phyloP scores from a whole-genome alignment of 2,113 vertebrate species.

The Lophius piscatorius region DNA sequence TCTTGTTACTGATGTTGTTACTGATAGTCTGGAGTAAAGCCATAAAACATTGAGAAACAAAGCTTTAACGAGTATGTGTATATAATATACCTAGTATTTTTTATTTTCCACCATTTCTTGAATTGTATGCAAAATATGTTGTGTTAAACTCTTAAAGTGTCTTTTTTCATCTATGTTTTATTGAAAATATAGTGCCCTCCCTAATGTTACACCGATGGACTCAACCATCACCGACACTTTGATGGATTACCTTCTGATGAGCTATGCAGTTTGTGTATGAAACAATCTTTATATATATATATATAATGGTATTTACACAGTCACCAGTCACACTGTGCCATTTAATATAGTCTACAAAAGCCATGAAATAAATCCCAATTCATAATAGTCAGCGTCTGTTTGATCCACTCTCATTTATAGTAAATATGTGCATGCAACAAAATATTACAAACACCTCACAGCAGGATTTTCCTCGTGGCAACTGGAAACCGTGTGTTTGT shows the following conservation, averaged over 20 bases:
- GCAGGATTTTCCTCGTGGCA: constrained; percentile 34
- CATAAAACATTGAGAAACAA: constrained; percentile 20
- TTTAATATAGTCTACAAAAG: constrained; percentile 5
- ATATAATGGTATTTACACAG: constrained; percentile 17
- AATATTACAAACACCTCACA: constrained; percentile 8
- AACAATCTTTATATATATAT: constrained; percentile 24
- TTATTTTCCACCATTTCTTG: constrained; percentile 27
- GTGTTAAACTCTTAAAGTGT: constrained; percentile 5
- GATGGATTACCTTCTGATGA: constrained; percentile 11
- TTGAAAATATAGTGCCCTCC: neutral
- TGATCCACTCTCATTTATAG: neutral
- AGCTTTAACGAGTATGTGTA: constrained; percentile 30
- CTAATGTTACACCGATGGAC: constrained; percentile 8
- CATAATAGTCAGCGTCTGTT: neutral
- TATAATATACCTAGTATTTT: constrained; percentile 20
- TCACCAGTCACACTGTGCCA: neutral
- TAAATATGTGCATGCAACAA: neutral
- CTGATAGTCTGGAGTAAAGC: constrained; percentile 21
- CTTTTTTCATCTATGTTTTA: neutral
- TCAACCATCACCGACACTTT: constrained; percentile 6
- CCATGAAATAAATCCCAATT: neutral
- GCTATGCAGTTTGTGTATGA: constrained; percentile 18
- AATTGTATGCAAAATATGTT: constrained; percentile 14
- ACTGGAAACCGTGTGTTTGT: constrained; percentile 38
- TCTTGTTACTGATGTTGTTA: constrained; percentile 17